Evolutionary conservation across 2,888 invertebrate genomes (phyloP).

Genomic region (Ophraella communa): DNA sequence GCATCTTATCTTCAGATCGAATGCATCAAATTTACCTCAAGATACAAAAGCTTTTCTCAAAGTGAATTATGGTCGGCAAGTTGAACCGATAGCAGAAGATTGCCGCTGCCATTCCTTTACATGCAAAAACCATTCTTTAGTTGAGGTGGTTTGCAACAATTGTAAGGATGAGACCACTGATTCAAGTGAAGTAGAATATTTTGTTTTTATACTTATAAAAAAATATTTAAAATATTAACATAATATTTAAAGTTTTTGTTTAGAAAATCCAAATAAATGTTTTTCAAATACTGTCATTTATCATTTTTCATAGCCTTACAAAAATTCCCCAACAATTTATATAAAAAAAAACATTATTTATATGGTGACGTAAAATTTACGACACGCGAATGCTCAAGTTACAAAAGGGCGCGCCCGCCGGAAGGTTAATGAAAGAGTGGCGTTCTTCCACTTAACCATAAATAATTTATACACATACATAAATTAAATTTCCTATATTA

Average conservation of each 20-base stretch:
- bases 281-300: conserved; percentile 1
- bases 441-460: too few species aligned
- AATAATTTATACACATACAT: too few species aligned
- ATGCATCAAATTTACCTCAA: neutral
- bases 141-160: conserved; percentile 32
- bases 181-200: neutral
- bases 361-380: neutral
- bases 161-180: conserved; percentile 18
- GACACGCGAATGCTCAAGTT: neutral
- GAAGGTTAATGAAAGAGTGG: too few species aligned
- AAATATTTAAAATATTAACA: neutral
- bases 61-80: neutral
- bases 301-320: conserved; percentile 6
- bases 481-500: too few species aligned
- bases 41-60: neutral
- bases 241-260: conserved; percentile 14
- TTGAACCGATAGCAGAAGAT: conserved; percentile 10
- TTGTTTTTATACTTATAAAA: neutral
- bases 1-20: conserved; percentile 30
- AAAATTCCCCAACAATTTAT: conserved; percentile 9
- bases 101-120: conserved; percentile 23
- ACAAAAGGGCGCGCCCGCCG: neutral
- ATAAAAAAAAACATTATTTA: conserved; percentile 1
- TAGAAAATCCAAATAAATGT: conserved; percentile 3
- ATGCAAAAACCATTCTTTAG: conserved; percentile 33